Evolutionary conservation across 2,888 invertebrate genomes (phyloP).

Genomic region (Aphodius sticticus): DNA sequence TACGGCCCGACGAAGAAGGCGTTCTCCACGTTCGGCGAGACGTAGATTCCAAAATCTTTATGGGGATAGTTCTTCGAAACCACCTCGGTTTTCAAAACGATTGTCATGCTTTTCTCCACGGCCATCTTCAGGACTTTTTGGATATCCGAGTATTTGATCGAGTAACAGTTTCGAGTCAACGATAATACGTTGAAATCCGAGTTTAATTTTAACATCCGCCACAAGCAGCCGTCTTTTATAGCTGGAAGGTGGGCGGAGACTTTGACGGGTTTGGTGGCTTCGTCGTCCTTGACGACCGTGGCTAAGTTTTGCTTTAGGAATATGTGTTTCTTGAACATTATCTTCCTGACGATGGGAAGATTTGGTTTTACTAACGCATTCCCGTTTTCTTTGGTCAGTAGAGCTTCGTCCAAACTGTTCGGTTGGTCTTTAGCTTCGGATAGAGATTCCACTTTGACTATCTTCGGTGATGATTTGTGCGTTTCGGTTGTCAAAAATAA

Average conservation of each 20-base stretch:
- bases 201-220: constrained; percentile 66
- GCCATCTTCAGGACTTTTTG: constrained; percentile 62
- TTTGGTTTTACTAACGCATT: not conserved
- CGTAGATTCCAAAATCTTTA: constrained; percentile 55
- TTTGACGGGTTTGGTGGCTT: not conserved
- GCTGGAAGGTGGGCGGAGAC: constrained; percentile 34
- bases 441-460: not conserved
- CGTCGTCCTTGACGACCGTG: not conserved
- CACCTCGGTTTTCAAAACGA: constrained; percentile 55
- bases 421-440: not conserved
- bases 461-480: constrained; percentile 7
- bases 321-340: constrained; percentile 30
- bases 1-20: constrained; percentile 59
- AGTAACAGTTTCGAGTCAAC: constrained; percentile 63
- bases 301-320: constrained; percentile 23
- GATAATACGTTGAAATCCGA: constrained; percentile 65
- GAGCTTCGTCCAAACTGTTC: not conserved
- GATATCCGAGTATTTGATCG: constrained; percentile 64
- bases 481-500: constrained; percentile 6
- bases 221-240: constrained; percentile 45
- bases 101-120: constrained; percentile 61
- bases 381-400: no score
- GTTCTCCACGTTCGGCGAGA: constrained; percentile 50
- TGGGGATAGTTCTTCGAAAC: constrained; percentile 46
- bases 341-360: constrained; percentile 30